Evolutionary conservation across 2,888 invertebrate genomes (phyloP).

Genomic region (Ichneumoninae sp.): DNA sequence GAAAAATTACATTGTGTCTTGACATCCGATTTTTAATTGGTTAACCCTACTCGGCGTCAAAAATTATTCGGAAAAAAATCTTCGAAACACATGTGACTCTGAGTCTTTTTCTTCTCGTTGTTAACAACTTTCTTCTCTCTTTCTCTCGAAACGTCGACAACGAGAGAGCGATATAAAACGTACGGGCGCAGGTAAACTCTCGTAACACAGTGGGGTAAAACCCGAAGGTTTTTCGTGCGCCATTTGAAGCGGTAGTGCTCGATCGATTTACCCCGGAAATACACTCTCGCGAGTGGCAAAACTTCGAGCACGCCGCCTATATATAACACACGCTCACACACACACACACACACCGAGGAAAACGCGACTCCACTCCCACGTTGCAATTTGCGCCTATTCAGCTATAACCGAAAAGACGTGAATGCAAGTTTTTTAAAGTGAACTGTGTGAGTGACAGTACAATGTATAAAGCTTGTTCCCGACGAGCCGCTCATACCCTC

Average conservation of each 20-base stretch:
- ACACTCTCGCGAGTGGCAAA: conserved; percentile 10
- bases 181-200: neutral
- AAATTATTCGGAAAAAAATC: no score
- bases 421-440: conserved; percentile 49
- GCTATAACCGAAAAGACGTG: conserved; percentile 50
- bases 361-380: conserved; percentile 59
- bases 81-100: neutral
- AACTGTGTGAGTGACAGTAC: conserved; percentile 49
- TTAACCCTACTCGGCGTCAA: no score
- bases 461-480: conserved; percentile 39
- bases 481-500: conserved; percentile 12
- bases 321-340: conserved; percentile 1
- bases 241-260: conserved; percentile 14
- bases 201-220: conserved; percentile 6
- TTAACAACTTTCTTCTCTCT: neutral
- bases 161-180: neutral
- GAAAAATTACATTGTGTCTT: neutral
- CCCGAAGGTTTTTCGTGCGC: conserved; percentile 8
- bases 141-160: neutral
- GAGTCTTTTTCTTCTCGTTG: neutral
- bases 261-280: conserved; percentile 27
- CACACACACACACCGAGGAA: neutral
- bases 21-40: no score
- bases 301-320: conserved; percentile 2
- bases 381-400: conserved; percentile 77